These are phyloP conservation scores for Halictus rubicundus DNA, from an alignment of 1,140 invertebrate genomes.

Conservation along the genomic window DNA sequence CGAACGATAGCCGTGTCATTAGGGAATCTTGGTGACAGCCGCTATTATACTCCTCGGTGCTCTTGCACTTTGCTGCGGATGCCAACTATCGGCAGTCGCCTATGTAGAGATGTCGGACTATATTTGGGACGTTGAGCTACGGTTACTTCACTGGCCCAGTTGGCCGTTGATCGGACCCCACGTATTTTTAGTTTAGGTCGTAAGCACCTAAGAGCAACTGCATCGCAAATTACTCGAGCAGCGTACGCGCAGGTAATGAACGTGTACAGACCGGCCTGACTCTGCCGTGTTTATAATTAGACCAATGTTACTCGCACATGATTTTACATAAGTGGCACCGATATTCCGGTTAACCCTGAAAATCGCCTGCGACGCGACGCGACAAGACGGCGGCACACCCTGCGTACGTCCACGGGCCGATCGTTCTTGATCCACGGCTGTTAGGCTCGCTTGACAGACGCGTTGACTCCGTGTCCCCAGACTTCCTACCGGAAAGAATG, in stretches of 20 bases:
- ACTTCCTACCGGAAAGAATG: conserved; percentile 55
- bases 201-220: conserved; percentile 40
- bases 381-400: no score
- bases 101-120: conserved; percentile 69
- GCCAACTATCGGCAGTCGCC: conserved; percentile 49
- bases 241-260: conserved; percentile 28
- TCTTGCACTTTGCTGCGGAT: conserved; percentile 15
- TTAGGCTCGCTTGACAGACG: conserved; percentile 45
- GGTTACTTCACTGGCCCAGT: conserved; percentile 71
- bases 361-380: background rate
- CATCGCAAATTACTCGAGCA: conserved; percentile 52
- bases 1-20: conserved; percentile 33
- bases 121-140: conserved; percentile 73
- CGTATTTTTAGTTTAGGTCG: conserved; percentile 70
- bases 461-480: conserved; percentile 19
- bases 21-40: conserved; percentile 52
- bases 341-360: conserved; percentile 60
- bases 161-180: conserved; percentile 67
- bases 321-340: conserved; percentile 65
- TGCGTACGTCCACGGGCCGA: background rate
- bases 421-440: conserved; percentile 35
- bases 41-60: conserved; percentile 41
- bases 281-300: conserved; percentile 59
- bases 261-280: conserved; percentile 32
- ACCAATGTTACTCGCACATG: conserved; percentile 62